Conservation (phyloP, 2,797 vertebrate species). For the Falco cherrug region DNA sequence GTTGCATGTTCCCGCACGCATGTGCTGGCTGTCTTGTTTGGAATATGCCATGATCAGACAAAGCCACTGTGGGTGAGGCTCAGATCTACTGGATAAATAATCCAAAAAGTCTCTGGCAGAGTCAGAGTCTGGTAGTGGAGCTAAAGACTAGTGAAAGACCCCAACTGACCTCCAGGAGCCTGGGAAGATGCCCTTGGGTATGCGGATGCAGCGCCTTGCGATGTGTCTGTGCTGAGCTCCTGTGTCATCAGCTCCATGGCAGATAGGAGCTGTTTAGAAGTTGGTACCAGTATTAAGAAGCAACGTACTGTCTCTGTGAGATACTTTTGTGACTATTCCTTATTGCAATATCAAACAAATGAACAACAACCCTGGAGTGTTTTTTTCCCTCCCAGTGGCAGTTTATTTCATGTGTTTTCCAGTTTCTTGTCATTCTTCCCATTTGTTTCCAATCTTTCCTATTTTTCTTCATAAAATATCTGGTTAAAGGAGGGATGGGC, state of each 20-base stretch:
- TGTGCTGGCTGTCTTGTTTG: background rate
- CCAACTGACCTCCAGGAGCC: background rate
- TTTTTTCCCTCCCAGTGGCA: background rate
- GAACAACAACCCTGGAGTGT: background rate
- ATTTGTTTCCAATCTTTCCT: background rate
- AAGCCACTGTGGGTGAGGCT: background rate
- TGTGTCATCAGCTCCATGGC: fast-evolving
- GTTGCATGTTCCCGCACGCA: background rate
- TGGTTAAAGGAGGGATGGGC: background rate
- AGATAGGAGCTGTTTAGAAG: background rate
- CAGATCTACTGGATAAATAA: background rate
- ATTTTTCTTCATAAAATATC: background rate
- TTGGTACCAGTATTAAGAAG: background rate
- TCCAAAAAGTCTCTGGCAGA: background rate
- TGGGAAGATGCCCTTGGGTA: background rate
- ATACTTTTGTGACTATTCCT: background rate
- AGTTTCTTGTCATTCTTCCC: background rate
- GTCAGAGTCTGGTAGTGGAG: background rate
- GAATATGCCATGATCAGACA: background rate
- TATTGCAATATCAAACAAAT: background rate
- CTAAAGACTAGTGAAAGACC: background rate
- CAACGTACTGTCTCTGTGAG: background rate
- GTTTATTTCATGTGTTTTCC: background rate
- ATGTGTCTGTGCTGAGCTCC: background rate
- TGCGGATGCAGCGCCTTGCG: background rate